Evolutionary conservation across 2,888 invertebrate genomes (phyloP).

Genomic region (Leptopilina myrica): DNA sequence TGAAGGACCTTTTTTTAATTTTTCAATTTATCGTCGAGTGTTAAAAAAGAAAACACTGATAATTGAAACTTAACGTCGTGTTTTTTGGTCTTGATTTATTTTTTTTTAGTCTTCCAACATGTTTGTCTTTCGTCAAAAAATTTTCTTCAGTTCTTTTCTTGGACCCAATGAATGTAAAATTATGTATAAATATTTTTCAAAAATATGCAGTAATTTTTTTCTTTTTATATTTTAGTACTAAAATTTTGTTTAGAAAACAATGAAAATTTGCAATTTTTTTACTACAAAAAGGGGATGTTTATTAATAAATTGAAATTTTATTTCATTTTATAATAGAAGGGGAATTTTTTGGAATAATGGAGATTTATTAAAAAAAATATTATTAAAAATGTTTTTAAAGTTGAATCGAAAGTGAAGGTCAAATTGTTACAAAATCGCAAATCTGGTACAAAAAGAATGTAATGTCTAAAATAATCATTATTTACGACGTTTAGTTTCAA

Average conservation of each 20-base stretch:
- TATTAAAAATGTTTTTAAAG: too few species aligned
- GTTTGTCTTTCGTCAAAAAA: background rate
- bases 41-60: constrained; percentile 18
- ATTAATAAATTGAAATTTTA: too few species aligned
- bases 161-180: constrained; percentile 40
- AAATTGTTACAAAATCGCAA: too few species aligned
- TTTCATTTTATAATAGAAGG: too few species aligned
- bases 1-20: background rate
- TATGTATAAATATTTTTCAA: constrained; percentile 17
- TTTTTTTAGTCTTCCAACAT: constrained; percentile 18
- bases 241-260: too few species aligned
- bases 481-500: constrained; percentile 45
- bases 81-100: constrained; percentile 6
- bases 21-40: background rate
- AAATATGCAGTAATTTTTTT: constrained; percentile 14
- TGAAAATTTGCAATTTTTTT: too few species aligned
- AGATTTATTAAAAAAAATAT: too few species aligned
- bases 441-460: background rate
- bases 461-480: background rate
- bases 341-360: too few species aligned
- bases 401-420: too few species aligned
- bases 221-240: too few species aligned
- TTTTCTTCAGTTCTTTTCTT: constrained; percentile 25
- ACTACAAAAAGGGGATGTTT: too few species aligned
- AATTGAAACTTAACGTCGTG: constrained; percentile 45